Percentiles rank a stretch among this genome's conserved stretches.
phyloP scores from a whole-genome alignment of 2,797 vertebrate genomes.

The Simalia tracyae region DNA sequence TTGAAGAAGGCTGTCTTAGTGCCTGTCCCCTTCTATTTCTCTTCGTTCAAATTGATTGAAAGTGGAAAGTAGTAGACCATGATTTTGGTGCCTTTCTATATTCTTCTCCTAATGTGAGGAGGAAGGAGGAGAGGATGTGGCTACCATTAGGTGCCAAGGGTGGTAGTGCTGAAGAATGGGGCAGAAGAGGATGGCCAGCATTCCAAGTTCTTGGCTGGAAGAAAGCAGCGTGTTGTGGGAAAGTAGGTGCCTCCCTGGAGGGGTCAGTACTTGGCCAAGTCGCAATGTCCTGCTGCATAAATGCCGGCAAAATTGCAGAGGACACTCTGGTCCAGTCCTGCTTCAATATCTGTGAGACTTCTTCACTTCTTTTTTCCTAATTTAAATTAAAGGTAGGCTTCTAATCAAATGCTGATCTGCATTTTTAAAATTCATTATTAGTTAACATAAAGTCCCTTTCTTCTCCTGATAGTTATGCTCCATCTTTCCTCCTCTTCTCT shows the following conservation, averaged over 20 bases:
- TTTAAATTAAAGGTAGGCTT: not conserved
- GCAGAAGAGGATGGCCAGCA: not conserved
- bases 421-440: not conserved
- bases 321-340: not conserved
- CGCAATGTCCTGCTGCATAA: not conserved
- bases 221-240: not conserved
- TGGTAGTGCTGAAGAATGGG: not conserved
- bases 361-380: not conserved
- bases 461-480: not conserved
- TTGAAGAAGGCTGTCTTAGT: not conserved
- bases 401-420: not conserved
- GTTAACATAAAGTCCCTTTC: not conserved
- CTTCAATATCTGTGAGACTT: not conserved
- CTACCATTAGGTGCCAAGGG: not conserved
- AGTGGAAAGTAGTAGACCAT: too few relatives aligned
- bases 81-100: not conserved
- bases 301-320: not conserved
- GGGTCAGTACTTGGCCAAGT: not conserved
- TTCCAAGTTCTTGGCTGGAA: not conserved
- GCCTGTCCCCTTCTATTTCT: not conserved
- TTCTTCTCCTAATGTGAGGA: not conserved
- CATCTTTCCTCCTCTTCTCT: not conserved
- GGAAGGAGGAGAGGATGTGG: not conserved
- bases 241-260: not conserved
- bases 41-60: not conserved